Evolutionary conservation across 1,140 invertebrate species (phyloP), one percentile per base, ranked within the genome.

Genomic region (Subanguina moxae): DNA sequence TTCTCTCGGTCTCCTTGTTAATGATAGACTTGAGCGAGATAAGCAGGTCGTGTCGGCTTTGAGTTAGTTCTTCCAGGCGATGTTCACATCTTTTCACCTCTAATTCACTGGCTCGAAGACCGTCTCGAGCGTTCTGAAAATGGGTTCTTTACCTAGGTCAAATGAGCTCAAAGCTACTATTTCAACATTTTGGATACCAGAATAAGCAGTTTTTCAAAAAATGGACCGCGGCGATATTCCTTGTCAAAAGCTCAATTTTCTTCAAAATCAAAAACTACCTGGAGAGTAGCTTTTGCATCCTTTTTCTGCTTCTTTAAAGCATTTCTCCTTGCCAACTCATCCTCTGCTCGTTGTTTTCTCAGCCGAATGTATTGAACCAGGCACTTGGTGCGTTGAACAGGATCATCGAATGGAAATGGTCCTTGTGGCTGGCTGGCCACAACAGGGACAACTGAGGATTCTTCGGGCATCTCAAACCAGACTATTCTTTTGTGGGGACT

Each of bases 231-330:
- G n/a, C n/a, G n/a, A n/a, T n/a, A n/a, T n/a, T n/a, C n/a, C n/a
- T n/a, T n/a, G n/a, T n/a, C n/a, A n/a, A n/a, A n/a, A n/a, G n/a
- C n/a, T n/a, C n/a, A n/a, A n/a, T n/a, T n/a, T n/a, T n/a, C n/a
- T n/a, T n/a, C n/a, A n/a, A n/a, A n/a, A n/a, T 38, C 32, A 38
- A 38, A 11, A 67, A 38, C 32, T 38, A 38, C 32, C 32, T 38
- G 70, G 17, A 71, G 30, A 13, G 52, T 71, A 8, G 69, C 69
- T 15, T 70, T 70, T 15, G 67, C 69, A 42, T 72, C 65, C 57
- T 59, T 71, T 38, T 71, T 71, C 25, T 73, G 67, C 30, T 71
- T 71, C 62, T 57, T 71, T 11, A 71, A 30, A n/a, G 69, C 69
- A 57, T 71, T 73, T 71, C 66, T 62, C 19, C 72, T 45, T 1